Evolutionary conservation across 2,888 invertebrate genomes (phyloP).

Genomic region (Neuroscelio doddi): DNA sequence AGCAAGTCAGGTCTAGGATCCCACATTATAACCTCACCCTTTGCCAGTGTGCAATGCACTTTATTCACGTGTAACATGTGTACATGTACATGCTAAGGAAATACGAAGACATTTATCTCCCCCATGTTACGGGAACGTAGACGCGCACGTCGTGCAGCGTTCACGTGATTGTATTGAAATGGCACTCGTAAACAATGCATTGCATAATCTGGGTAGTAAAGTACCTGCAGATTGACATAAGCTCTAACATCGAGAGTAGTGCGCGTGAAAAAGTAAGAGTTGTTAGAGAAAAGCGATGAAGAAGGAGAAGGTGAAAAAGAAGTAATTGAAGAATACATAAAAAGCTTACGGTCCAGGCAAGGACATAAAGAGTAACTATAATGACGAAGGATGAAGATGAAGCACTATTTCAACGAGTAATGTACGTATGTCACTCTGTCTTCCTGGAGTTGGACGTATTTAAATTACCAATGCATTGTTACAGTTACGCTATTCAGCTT

Average conservation of each 20-base stretch:
- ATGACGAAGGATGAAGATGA: constrained; percentile 11
- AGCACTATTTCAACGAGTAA: background rate
- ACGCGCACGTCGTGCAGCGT: constrained; percentile 35
- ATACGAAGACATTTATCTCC: constrained; percentile 60
- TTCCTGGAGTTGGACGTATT: constrained; percentile 1
- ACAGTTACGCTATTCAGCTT: too few species aligned
- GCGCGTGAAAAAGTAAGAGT: constrained; percentile 23
- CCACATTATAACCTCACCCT: constrained; percentile 27
- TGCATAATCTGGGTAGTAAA: constrained; percentile 57
- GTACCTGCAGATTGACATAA: constrained; percentile 56
- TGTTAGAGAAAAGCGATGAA: constrained; percentile 21
- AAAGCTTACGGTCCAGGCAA: constrained; percentile 25
- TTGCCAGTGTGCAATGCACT: constrained; percentile 18
- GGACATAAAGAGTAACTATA: constrained; percentile 23
- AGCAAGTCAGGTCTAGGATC: constrained; percentile 51
- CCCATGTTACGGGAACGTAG: constrained; percentile 46
- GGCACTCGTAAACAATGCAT: constrained; percentile 66
- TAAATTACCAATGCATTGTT: too few species aligned
- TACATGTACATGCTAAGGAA: constrained; percentile 17
- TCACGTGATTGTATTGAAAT: constrained; percentile 69
- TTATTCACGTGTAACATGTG: background rate
- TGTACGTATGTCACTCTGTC: constrained; percentile 2
- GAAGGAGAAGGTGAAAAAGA: constrained; percentile 23
- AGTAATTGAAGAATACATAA: too few species aligned
- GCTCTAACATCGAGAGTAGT: constrained; percentile 46